Evolutionary conservation across 2,113 vertebrate species (phyloP), one percentile per base, ranked within the genome.

Genomic region (Rhynchomys soricoides): DNA sequence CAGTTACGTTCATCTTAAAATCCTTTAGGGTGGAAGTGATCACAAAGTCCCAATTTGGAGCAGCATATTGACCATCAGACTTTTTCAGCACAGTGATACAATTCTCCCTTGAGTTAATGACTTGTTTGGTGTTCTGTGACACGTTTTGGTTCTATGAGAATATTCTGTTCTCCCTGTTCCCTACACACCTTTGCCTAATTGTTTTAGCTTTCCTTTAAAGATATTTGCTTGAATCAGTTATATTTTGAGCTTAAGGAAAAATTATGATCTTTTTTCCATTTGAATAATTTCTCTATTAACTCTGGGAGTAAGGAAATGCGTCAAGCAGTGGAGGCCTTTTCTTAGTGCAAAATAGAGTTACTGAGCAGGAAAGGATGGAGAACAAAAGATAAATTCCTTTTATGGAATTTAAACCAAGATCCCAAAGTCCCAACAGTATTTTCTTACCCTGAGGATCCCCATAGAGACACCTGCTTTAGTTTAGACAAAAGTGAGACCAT

Each of bases 211-310:
- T 22, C 24, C 26, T 92, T 90, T 62, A 40, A 87, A 50, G 37
- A 83, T 81, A 17, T 37, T 95, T 92, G 17, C 15, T 37, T 83
- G 34, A 90, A 88, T 93, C 24, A 70, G 12, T 57, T 78, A 78
- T 95, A 83, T 73, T 73, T 45, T 45, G 21, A 3, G 17, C 62
- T 11, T 87, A 89, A 86, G 5, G 74, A n/a, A 16, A 22, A 86
- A 70, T 16, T 64, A 21, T 86, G 22, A 75, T 82, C 17, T 75
- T 95, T 93, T 52, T 94, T 50, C 52, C 89, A 62, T 83, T 95
- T 92, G 31, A 66, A 64, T 70, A 31, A 93, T 93, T 82, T 79
- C 43, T 75, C 45, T 95, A 71, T 70, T 95, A 59, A 57, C 37
- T 92, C 62, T 57, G 37, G 12, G 22, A 66, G 57, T 86, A 70